phyloP scores from a whole-genome alignment of 2,888 invertebrate genomes.

The Mamestra brassicae region DNA sequence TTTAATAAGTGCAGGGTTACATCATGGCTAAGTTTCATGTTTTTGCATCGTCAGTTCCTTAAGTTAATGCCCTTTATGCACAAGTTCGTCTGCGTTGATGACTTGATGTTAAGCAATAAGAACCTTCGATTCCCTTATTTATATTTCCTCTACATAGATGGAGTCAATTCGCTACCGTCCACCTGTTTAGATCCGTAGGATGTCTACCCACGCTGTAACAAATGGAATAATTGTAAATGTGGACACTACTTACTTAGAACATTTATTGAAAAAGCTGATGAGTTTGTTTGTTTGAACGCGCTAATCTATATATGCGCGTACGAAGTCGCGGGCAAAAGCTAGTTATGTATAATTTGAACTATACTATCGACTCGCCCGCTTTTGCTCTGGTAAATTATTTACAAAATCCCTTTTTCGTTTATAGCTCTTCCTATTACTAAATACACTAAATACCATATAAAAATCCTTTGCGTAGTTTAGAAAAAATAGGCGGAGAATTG shows the following conservation, averaged over 20 bases:
- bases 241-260: constrained; percentile 8
- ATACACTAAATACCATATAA: too few relatives aligned
- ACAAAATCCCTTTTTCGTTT: too few relatives aligned
- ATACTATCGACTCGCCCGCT: too few relatives aligned
- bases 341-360: not conserved
- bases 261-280: not conserved
- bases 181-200: constrained; percentile 55
- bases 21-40: constrained; percentile 26
- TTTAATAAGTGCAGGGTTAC: constrained; percentile 41
- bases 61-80: not conserved
- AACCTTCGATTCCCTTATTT: constrained; percentile 28
- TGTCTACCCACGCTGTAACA: constrained; percentile 43
- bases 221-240: constrained; percentile 31
- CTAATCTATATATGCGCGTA: too few relatives aligned
- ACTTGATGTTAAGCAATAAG: constrained; percentile 2
- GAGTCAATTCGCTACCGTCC: constrained; percentile 9
- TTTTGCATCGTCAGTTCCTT: constrained; percentile 17
- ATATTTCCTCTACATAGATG: constrained; percentile 1
- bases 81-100: not conserved
- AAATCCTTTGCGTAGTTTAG: too few relatives aligned
- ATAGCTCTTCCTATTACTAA: too few relatives aligned
- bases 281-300: too few relatives aligned
- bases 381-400: too few relatives aligned
- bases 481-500: too few relatives aligned
- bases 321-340: too few relatives aligned